phyloP scores from a whole-genome alignment of 2,797 vertebrate species.

The Lemur catta region DNA sequence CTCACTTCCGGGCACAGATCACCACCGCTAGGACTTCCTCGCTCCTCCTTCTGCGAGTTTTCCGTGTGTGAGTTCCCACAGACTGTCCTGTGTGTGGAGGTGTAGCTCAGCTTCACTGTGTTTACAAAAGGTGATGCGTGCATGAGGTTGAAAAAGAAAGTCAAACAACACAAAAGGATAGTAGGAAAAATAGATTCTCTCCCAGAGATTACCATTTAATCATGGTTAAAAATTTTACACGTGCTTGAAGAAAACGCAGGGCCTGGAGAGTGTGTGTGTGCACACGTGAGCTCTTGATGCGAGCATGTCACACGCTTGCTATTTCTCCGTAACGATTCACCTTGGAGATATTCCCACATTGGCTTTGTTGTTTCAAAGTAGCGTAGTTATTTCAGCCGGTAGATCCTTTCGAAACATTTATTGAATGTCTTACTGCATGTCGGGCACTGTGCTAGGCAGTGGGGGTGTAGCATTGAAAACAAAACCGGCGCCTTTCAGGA shows the following conservation, averaged over 20 bases:
- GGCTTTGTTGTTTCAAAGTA: background rate
- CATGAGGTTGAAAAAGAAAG: background rate
- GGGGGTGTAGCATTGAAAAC: rapidly evolving
- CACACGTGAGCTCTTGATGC: background rate
- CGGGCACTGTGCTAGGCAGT: background rate
- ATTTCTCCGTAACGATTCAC: background rate
- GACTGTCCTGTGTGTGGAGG: background rate
- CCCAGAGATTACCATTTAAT: background rate
- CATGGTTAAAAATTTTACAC: rapidly evolving
- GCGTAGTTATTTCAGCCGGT: rapidly evolving
- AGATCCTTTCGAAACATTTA: rapidly evolving
- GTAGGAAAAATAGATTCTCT: background rate
- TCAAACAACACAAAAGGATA: background rate
- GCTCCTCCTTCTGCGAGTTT: rapidly evolving
- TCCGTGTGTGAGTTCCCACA: background rate
- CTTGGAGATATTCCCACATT: rapidly evolving
- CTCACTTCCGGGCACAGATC: background rate
- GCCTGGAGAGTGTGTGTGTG: background rate
- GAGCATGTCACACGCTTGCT: background rate
- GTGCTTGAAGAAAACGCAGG: background rate
- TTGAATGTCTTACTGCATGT: rapidly evolving
- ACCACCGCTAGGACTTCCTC: rapidly evolving
- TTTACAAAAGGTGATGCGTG: background rate
- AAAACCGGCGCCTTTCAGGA: rapidly evolving
- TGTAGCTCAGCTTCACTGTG: background rate